Base-by-base conservation (phyloP, 2,888 invertebrate species). In the Ditylenchus weischeri region DNA sequence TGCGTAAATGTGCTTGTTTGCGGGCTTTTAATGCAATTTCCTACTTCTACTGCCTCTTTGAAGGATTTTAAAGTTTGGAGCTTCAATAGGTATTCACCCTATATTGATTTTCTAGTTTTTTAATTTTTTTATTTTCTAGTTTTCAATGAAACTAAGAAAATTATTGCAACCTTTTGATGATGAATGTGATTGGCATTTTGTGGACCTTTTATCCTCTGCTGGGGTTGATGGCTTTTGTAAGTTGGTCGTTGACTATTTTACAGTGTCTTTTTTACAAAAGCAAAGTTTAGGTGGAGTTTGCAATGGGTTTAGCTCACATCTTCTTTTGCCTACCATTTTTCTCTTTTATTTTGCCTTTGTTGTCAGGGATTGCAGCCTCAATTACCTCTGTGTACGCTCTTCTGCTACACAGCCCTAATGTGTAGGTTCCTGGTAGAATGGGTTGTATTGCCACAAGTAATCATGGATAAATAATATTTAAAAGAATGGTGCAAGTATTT, bases 271-370 rank as follows among this genome's bases (percentile, higher is more conserved):
- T 4, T 43, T 10, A 13, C 13, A 36, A n/a, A 43, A 8, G 36
- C 18, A 57, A 61, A 8, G 13, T 72, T 64, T 62, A 73, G 75
- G 62, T 71, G 65, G 77, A 77, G 61, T 80, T 80, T 66, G 57
- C 71, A 8, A 66, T 75, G 19, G 78, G 79, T 38, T 71, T 75
- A 29, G 64, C 71, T 18, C 78, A 80, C 66, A 64, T 77, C 21
- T 73, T 73, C 68, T 77, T 79, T 68, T 80, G 79, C 63, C 77
- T 80, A 11, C 80, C 79, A 18, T 73, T 78, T 68, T 79, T 72
- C 66, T 71, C 72, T 43, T 69, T 78, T 48, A 66, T 75, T 19
- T 72, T 80, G 43, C 78, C 77, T n/a, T 64, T 79, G 18, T 62
- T 79, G 60, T 75, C 75, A 64, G 75, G 77, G 0, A 66, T 74